Base-by-base conservation (phyloP, 2,113 vertebrate species). In the Podiceps cristatus region DNA sequence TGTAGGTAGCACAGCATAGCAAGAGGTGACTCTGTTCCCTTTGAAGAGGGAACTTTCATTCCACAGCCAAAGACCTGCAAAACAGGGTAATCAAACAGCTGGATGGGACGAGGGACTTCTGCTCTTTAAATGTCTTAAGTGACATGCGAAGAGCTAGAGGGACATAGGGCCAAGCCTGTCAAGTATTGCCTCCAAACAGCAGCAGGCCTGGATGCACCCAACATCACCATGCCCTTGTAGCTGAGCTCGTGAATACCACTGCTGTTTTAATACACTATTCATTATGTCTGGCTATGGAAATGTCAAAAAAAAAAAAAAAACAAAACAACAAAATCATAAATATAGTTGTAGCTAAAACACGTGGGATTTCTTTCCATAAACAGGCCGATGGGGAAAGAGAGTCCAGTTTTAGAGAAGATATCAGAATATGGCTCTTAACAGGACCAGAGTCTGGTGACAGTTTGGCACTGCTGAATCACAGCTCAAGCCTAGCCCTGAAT, bases 391-490 rank as follows among this genome's bases (percentile, higher is more conserved):
- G 62, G 44, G 42, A 2, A 52, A 68, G 79, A 74, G 15, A 67
- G 27, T 45, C 53, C 2, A 0, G 13, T 47, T 91, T 85, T 52
- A 90, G 66, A n/a, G 0, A 5, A 90, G 53, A 45, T 85, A 78
- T 14, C 80, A 69, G 69, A 91, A 55, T n/a, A 16, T 25, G 25
- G 69, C 66, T 90, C 13, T 67, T 37, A 60, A 37, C 22, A 31
- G 63, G 68, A 55, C 69, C 55, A 33, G 66, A 23, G 56, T 13
- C 69, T 59, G 77, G 84, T 91, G 93, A 86, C 73, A 73, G 45
- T 82, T 94, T 93, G 96, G 89, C 91, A 91, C 31, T 0, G 25
- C 77, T 96, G 95, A 96, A 95, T 97, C 58, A 55, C 52, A 85
- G 73, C 69, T 72, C 53, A 4, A 29, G 93, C 76, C 73, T 33